Evolutionary conservation across 2,888 invertebrate genomes (phyloP).

Genomic region (Leucophora obtusa): DNA sequence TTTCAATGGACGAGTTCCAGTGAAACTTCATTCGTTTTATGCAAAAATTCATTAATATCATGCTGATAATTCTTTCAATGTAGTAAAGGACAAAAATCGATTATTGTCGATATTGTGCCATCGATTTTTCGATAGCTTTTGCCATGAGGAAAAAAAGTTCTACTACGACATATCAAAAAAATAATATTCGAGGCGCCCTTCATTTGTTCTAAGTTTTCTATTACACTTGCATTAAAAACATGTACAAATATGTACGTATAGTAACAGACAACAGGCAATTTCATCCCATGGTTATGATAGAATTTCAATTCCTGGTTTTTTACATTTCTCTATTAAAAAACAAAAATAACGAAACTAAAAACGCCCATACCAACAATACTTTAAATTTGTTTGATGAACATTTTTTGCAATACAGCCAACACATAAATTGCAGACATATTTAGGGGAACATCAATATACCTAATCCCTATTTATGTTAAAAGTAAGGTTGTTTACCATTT

Average conservation of each 20-base stretch:
- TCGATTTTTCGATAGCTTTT: too few relatives aligned
- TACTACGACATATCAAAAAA: too few relatives aligned
- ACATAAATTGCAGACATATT: background rate
- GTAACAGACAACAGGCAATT: background rate
- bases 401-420: background rate
- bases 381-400: background rate
- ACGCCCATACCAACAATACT: background rate
- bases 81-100: too few relatives aligned
- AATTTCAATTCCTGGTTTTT: conserved; percentile 3
- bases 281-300: conserved; percentile 12
- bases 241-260: background rate
- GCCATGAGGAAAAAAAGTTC: too few relatives aligned
- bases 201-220: background rate
- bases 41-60: too few relatives aligned
- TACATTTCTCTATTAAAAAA: background rate
- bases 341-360: background rate
- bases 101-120: too few relatives aligned
- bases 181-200: too few relatives aligned
- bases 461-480: background rate
- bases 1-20: too few relatives aligned
- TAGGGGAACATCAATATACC: background rate
- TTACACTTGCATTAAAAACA: conserved; percentile 4
- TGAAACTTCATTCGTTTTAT: too few relatives aligned
- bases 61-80: too few relatives aligned
- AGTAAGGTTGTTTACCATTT: too few relatives aligned